A percentile compares a stretch with the other conserved stretches of the same genome.
Conservation (phyloP, 2,113 vertebrate species). For the Syngnathoides biaculeatus region DNA sequence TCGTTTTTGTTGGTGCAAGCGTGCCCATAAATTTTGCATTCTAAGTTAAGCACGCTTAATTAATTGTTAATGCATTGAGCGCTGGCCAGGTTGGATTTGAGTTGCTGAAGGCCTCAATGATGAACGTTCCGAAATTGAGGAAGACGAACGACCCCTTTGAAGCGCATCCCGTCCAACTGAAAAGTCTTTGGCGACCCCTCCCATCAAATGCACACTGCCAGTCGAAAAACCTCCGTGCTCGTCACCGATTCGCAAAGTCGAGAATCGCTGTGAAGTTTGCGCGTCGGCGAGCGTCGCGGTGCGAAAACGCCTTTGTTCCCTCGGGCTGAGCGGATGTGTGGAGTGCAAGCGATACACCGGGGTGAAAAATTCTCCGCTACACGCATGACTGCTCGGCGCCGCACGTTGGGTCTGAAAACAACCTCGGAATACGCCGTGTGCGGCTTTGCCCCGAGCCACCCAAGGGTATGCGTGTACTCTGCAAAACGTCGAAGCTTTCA, state of each 20-base stretch:
- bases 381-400: not conserved
- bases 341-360: conserved; percentile 1
- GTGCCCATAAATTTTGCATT: not conserved
- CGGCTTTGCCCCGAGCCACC: not conserved
- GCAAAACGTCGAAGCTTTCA: not conserved
- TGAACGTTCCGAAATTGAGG: conserved; percentile 1
- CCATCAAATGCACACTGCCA: not conserved
- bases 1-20: not conserved
- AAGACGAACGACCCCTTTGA: conserved; percentile 1
- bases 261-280: not conserved
- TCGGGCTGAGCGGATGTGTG: conserved; percentile 4
- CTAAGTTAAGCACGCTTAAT: not conserved
- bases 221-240: not conserved
- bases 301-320: not conserved
- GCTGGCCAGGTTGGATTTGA: conserved; percentile 3
- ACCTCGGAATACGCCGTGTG: not conserved
- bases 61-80: not conserved
- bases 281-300: not conserved
- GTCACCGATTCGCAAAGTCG: not conserved
- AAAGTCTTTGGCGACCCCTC: not conserved
- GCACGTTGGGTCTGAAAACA: not conserved
- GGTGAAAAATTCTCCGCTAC: not conserved
- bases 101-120: not conserved
- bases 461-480: not conserved
- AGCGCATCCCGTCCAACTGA: conserved; percentile 1